phyloP scores from a whole-genome alignment of 35 echinoderm and acorn worm genomes.

The Eucidaris tribuloides region DNA sequence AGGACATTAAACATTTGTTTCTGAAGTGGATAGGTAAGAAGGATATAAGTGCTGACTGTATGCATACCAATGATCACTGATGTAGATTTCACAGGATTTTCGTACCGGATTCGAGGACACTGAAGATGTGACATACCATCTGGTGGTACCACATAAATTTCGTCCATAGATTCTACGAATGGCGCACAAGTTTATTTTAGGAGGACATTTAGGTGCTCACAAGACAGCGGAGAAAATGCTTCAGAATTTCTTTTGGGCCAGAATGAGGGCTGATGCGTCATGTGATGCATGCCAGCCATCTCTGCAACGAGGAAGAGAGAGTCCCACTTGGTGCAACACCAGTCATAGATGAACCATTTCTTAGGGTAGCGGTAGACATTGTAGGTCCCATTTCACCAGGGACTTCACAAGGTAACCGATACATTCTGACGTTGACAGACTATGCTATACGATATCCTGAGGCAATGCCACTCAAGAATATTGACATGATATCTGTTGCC shows the following conservation, averaged over 20 bases:
- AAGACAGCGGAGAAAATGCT: slow-evolving; percentile 23
- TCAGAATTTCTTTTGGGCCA: slow-evolving; percentile 35
- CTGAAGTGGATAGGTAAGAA: too few relatives aligned
- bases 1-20: too few relatives aligned
- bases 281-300: slow-evolving; percentile 40
- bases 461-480: slow-evolving; percentile 22
- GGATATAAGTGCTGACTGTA: too few relatives aligned
- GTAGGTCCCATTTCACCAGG: slow-evolving; percentile 40
- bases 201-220: slow-evolving; percentile 34
- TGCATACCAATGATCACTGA: too few relatives aligned
- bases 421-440: slow-evolving; percentile 57
- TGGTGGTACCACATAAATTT: slow-evolving; percentile 47
- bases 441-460: slow-evolving; percentile 61
- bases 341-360: slow-evolving; percentile 44
- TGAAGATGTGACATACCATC: slow-evolving; percentile 17
- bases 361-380: slow-evolving; percentile 44
- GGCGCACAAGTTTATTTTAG: slow-evolving; percentile 47
- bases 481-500: slow-evolving; percentile 33
- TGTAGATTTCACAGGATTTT: too few relatives aligned
- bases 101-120: too few relatives aligned
- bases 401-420: slow-evolving; percentile 38
- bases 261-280: slow-evolving; percentile 34
- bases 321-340: slow-evolving; percentile 37
- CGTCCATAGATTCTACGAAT: slow-evolving; percentile 36
- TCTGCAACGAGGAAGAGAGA: slow-evolving; percentile 17